Percentiles rank a stretch among this genome's conserved stretches.
Conservation (phyloP, 2,797 vertebrate genomes). For the Remorina albescens region DNA sequence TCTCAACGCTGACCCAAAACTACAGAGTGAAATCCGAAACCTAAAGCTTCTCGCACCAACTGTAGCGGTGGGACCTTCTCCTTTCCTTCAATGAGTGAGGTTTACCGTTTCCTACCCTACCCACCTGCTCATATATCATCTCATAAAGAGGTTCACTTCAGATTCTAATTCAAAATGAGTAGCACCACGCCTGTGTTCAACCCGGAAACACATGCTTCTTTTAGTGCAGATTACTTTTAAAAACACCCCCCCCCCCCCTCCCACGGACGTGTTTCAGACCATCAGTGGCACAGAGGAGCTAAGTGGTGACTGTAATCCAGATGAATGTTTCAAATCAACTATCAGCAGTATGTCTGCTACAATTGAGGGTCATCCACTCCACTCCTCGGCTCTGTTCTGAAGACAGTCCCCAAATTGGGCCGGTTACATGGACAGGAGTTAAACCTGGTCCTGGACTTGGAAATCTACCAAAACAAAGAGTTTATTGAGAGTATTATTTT, state of each 20-base stretch:
- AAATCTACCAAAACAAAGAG: constrained; percentile 4
- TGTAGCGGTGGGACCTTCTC: constrained; percentile 35
- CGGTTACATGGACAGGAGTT: constrained; percentile 44
- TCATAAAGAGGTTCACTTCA: constrained; percentile 66
- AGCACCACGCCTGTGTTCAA: constrained; percentile 86
- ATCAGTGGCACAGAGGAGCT: constrained; percentile 49
- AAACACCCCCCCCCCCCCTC: constrained; percentile 21
- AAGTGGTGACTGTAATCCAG: constrained; percentile 42
- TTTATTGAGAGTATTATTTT: constrained; percentile 13
- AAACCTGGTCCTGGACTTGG: constrained; percentile 5
- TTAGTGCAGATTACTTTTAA: constrained; percentile 84
- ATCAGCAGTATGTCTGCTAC: constrained; percentile 10
- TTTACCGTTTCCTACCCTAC: constrained; percentile 30
- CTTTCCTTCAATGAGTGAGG: constrained; percentile 45
- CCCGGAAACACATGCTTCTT: constrained; percentile 79
- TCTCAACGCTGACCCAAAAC: constrained; percentile 22
- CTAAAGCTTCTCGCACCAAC: constrained; percentile 12
- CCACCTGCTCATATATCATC: constrained; percentile 47
- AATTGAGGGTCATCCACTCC: constrained; percentile 10
- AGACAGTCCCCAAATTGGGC: constrained; percentile 40
- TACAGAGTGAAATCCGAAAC: constrained; percentile 11
- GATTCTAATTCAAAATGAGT: constrained; percentile 70
- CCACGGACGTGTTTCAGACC: constrained; percentile 61
- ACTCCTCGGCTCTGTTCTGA: constrained; percentile 56
- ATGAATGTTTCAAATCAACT: constrained; percentile 7